Evolutionary conservation across 2,113 vertebrate genomes (phyloP), one percentile per base, ranked within the genome.

Genomic region (Trematocara macrostoma): DNA sequence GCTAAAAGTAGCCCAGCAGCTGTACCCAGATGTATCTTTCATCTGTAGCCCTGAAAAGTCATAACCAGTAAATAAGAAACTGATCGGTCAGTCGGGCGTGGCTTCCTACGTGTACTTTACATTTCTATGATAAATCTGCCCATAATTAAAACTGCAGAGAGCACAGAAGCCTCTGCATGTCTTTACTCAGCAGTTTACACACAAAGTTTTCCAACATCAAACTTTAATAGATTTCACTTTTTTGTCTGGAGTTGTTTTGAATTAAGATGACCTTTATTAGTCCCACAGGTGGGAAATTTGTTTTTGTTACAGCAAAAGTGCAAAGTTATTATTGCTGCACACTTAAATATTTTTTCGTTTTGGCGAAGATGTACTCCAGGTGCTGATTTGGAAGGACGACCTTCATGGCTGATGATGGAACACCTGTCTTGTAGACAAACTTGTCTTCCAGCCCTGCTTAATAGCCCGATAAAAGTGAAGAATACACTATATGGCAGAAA

Each of bases 21-120:
- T 59, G 3, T 15, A 29, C 26, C 23, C 26, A 31, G 5, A 0
- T 10, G 0, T 59, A 34, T 6, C 14, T 34, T 34, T 34, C 57
- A 11, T 59, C 26, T 59, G 14, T 16, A 31, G 29, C 56, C 15
- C 29, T 59, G 56, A 34, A 59, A 61, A 18, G 57, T 61, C 57
- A 61, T 61, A 1, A 3, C 16, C 57, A 61, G 57, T 35, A 35
- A 61, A 35, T 11, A 35, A 61, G 15, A 61, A 35, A 11, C 16
- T 61, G 29, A 0, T 61, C 1, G 5, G 31, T 61, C 31, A n/a
- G 16, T 35, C 1, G 3, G 29, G 2, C 2, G 3, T 61, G 31
- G 16, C 9, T 61, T 61, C 16, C 3, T 34, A 11, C 1, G 1
- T 61, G 9, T 61, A 34, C 18, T 34, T 18, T 61, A 61, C 15